Evolutionary conservation across 2,888 invertebrate species (phyloP), one percentile per base, ranked within the genome.

Genomic region (Macrophya annulata): DNA sequence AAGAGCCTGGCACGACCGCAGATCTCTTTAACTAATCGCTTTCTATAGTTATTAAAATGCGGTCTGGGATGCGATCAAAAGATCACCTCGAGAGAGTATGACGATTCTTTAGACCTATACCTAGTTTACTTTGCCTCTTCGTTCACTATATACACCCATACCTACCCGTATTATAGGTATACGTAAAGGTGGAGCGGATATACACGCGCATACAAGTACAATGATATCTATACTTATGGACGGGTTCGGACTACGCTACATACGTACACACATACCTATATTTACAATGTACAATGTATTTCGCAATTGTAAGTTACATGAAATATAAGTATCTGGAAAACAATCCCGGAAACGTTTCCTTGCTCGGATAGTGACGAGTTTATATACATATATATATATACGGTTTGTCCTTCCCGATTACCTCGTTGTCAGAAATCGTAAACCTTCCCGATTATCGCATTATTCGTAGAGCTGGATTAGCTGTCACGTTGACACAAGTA

Each of bases 11-110:
- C 31, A 81, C 59, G 43, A 81, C 59, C 81, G 81, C 59, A 62
- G 81, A 81, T 81, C 81, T 81, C 62, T 81, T 62, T 43, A 81
- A 81, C 81, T 81, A 81, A 81, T 81, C 81, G 81, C 81, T 81
- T 81, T 81, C 81, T 81, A 62, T 81, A 62, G 81, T 81, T 81
- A 81, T 81, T 81, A 62, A 81, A 81, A 62, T 59, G 81, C 62
- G 81, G 62, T 81, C 51, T 31, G 51, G 77, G 51, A 51, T 62
- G 43, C 81, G 81, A 81, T 81, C 62, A 43, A 62, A 62, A 59
- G 81, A 81, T 81, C 62, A 62, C 45, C 21, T 21, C 62, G 17
- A 5, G 25, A 51, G 43, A 43, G 51, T 81, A 81, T 43, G 81
- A 81, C 81, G 81, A 81, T 59, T 81, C 59, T 40, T 81, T 17